A percentile compares a stretch with the other conserved stretches of the same genome.
Evolutionary conservation across 1,140 invertebrate species (phyloP).

Genomic region (Drosophila kohkoa): DNA sequence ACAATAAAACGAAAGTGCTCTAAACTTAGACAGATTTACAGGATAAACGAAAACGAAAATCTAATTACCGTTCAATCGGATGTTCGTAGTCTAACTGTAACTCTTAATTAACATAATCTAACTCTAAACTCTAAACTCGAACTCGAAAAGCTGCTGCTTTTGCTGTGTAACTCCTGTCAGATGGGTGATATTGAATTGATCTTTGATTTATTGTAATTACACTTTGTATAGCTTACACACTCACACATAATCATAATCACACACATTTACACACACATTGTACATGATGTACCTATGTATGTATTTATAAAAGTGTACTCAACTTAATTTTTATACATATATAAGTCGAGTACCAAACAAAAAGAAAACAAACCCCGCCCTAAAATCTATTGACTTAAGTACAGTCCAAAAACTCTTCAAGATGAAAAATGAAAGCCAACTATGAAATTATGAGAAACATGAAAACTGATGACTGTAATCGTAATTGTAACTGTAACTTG

Average conservation of each 20-base stretch:
- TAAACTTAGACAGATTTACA: conserved; percentile 28
- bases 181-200: conserved; percentile 80
- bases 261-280: conserved; percentile 32
- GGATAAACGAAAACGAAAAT: conserved; percentile 19
- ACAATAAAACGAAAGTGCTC: conserved; percentile 46
- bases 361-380: conserved; percentile 1
- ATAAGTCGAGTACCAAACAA: conserved; percentile 20
- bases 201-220: conserved; percentile 64
- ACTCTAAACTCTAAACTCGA: conserved; percentile 29
- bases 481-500: conserved; percentile 50
- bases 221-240: conserved; percentile 64
- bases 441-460: conserved; percentile 39
- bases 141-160: conserved; percentile 54
- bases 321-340: conserved; percentile 12
- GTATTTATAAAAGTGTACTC: conserved; percentile 42
- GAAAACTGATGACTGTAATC: conserved; percentile 59
- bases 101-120: conserved; percentile 21
- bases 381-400: conserved; percentile 46
- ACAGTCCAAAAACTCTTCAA: conserved; percentile 33
- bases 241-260: conserved; percentile 11
- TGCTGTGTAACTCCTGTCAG: conserved; percentile 84
- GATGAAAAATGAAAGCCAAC: conserved; percentile 5
- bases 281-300: conserved; percentile 44
- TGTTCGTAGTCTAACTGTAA: conserved; percentile 16
- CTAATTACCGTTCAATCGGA: conserved; percentile 4